Percentiles rank a stretch among this genome's conserved stretches.
Evolutionary conservation across 1,140 invertebrate species (phyloP).

Genomic region (Popillia japonica): DNA sequence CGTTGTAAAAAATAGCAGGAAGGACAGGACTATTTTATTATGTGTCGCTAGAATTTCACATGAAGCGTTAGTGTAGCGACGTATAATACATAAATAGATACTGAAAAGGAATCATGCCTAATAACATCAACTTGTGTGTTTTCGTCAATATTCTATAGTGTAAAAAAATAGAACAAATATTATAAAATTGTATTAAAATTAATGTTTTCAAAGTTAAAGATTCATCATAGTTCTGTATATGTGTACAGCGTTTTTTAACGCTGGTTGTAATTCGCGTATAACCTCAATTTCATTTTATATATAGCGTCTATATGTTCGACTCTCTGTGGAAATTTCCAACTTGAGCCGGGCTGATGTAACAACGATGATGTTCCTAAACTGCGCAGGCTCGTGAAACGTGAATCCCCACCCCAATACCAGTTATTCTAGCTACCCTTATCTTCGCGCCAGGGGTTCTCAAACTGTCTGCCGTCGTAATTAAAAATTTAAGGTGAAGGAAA

Average conservation of each 20-base stretch:
- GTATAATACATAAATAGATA: not conserved
- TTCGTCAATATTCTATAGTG: no score
- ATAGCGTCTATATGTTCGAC: slow-evolving; percentile 13
- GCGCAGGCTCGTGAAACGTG: slow-evolving; percentile 29
- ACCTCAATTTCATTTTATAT: slow-evolving; percentile 33
- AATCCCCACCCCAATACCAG: slow-evolving; percentile 27
- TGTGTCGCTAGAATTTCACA: slow-evolving; percentile 5
- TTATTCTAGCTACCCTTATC: slow-evolving; percentile 36
- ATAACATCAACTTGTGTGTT: not conserved
- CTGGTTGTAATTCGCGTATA: not conserved
- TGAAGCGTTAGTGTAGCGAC: not conserved
- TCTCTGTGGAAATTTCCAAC: slow-evolving; percentile 30
- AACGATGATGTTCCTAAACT: not conserved
- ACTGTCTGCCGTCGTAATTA: slow-evolving; percentile 17
- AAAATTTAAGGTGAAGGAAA: slow-evolving; percentile 22
- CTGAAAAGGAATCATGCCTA: not conserved
- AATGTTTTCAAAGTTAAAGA: not conserved
- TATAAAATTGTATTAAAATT: not conserved
- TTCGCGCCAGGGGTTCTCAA: slow-evolving; percentile 24
- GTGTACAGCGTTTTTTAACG: no score
- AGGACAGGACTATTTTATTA: slow-evolving; percentile 6
- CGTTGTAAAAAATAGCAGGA: slow-evolving; percentile 19
- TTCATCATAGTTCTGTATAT: not conserved
- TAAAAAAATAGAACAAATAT: not conserved
- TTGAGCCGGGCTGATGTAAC: slow-evolving; percentile 30